Base-by-base conservation (phyloP, 2,888 invertebrate genomes). In the Euzophera pinguis region DNA sequence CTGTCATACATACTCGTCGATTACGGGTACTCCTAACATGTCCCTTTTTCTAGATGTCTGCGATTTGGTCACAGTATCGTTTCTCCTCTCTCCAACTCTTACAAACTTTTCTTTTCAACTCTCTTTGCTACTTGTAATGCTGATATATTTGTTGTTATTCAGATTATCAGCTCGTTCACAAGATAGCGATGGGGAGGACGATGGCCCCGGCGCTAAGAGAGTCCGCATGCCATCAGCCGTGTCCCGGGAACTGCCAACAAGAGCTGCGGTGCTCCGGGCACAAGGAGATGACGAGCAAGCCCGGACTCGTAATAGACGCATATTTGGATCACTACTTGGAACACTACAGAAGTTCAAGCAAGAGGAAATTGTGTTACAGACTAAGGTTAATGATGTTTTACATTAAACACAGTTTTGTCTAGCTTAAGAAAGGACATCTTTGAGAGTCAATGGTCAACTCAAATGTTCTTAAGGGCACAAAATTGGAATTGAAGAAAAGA, bases 341-440 rank as follows among this genome's bases (percentile, higher is more conserved):
- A 99, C 99, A 10, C 84, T 99, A 64, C 97, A 98, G 75, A 97
- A 97, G 80, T 99, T 99, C 79, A 95, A 97, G 69, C 96, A 97
- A 73, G 98, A 99, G 75, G 98, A 98, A 84, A 96, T 96, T 53
- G 95, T 94, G 52, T 87, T 97, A 61, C 97, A 97, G 81, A 95
- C 95, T 67, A 97, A 95, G 91, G 89, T 87, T 32, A 38, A 13
- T 7, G 16, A 13, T 22, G n/a, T n/a, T n/a, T n/a, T n/a, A n/a
- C n/a, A n/a, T n/a, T n/a, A n/a, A n/a, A n/a, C n/a, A n/a, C n/a
- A n/a, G n/a, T n/a, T n/a, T n/a, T n/a, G n/a, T n/a, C n/a, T n/a
- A n/a, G n/a, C n/a, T n/a, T n/a, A n/a, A n/a, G n/a, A n/a, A n/a
- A n/a, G n/a, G n/a, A n/a, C n/a, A n/a, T n/a, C n/a, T n/a, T n/a